These are phyloP conservation scores for Erannis defoliaria DNA, from an alignment of 2,888 invertebrate species.

Conservation along the genomic window DNA sequence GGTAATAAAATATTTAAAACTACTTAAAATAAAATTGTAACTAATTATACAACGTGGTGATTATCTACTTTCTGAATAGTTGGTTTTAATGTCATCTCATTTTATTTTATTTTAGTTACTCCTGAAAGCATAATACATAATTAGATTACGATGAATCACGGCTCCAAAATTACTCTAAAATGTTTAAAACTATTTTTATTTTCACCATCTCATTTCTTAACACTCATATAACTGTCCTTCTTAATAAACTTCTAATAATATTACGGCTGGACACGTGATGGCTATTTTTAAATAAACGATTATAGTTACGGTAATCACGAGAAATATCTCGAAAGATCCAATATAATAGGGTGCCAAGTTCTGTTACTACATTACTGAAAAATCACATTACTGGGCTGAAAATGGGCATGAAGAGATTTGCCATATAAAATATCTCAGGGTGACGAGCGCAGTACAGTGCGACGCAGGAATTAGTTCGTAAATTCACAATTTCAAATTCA, in stretches of 20 bases:
- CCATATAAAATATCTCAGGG: no score
- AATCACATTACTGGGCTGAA: not conserved
- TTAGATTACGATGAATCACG: constrained; percentile 1
- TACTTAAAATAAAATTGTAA: no score
- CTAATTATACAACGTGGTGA: no score
- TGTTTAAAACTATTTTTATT: constrained; percentile 6
- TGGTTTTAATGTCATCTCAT: no score
- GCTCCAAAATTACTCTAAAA: not conserved
- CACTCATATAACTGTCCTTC: constrained; percentile 10
- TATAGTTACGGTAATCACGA: constrained; percentile 8
- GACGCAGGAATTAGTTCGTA: no score
- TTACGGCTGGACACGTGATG: constrained; percentile 3
- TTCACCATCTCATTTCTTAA: not conserved
- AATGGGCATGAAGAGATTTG: no score
- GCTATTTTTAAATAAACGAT: constrained; percentile 23
- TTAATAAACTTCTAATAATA: constrained; percentile 20
- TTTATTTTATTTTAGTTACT: not conserved
- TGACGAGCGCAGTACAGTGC: no score
- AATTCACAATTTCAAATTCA: no score
- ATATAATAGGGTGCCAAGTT: not conserved
- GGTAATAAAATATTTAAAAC: no score
- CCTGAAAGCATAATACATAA: not conserved
- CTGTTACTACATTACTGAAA: constrained; percentile 2
- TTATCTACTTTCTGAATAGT: no score
- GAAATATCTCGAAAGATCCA: not conserved